These are phyloP conservation scores for Cynodonichthys magdalenae DNA, from an alignment of 2,797 vertebrate genomes.

Conservation along the genomic window DNA sequence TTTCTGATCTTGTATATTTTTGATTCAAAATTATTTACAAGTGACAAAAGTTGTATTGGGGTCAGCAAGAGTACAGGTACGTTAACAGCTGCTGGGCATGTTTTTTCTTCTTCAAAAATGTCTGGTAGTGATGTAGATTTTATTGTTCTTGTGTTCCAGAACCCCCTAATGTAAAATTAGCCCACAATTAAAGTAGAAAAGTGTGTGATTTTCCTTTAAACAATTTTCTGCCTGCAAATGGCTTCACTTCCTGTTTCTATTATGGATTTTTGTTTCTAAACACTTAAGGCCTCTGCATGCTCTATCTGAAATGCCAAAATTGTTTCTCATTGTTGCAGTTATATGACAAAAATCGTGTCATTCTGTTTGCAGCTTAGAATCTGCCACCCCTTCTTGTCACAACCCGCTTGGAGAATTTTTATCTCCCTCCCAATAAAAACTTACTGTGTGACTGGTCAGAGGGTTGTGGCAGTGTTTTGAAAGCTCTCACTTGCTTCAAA, in stretches of 20 bases:
- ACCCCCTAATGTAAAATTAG: neutral
- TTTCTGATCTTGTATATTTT: neutral
- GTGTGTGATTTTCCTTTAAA: too few relatives aligned
- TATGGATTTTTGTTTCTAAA: conserved; percentile 2
- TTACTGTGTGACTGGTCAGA: too few relatives aligned
- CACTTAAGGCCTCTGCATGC: too few relatives aligned
- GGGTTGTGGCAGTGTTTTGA: too few relatives aligned
- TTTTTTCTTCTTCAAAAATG: neutral
- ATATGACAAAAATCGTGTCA: too few relatives aligned
- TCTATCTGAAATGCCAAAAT: too few relatives aligned
- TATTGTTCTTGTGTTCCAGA: neutral
- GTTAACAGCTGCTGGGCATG: neutral
- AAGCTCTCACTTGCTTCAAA: too few relatives aligned
- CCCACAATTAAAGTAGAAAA: conserved; percentile 9
- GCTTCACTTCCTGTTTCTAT: conserved; percentile 21
- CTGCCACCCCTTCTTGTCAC: too few relatives aligned
- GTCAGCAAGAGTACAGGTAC: neutral
- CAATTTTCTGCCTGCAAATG: conserved; percentile 9
- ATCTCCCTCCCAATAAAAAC: too few relatives aligned
- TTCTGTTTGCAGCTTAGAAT: too few relatives aligned
- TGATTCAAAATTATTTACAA: neutral
- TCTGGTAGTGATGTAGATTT: neutral
- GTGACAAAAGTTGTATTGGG: neutral
- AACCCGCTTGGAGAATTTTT: too few relatives aligned
- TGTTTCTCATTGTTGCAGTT: too few relatives aligned